Base-by-base conservation (phyloP, 2,888 invertebrate species). In the Phaonia tiefii region DNA sequence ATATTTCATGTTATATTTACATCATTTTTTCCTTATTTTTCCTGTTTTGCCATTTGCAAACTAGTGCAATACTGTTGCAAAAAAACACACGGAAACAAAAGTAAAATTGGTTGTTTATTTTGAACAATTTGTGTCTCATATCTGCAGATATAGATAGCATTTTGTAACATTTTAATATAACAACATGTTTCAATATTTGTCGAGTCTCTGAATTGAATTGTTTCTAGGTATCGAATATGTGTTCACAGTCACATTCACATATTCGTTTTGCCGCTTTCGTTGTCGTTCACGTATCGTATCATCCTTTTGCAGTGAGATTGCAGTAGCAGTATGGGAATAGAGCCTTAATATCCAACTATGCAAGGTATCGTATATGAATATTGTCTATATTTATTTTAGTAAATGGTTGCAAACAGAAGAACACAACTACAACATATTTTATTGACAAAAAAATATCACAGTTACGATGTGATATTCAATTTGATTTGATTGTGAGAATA, bases 381-480 rank as follows among this genome's bases (percentile, higher is more conserved):
- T 78, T 78, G 75, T 78, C 75, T 78, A 69, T 81, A 81, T 81
- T 75, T 81, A 72, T 75, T 81, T 81, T 78, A 78, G 67, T 63
- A 78, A 72, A 75, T 81, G 56, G 42, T 42, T 63, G 42, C 63
- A 63, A 63, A 63, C 60, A 39, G 2, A 42, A 37, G 2, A 60
- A 60, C 20, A 31, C 58, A 58, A 10, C 31, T 8, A 44, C 31
- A 25, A 13, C 54, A 22, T 11, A 54, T 5, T 31, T 31, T 3
- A 31, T 15, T 2, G 8, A 26, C 31, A 39, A 51, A 17, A 20
- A 20, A 15, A 15, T n/a, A n/a, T 7, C 20, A 75, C 58, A 80
- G 86, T 85, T 76, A 84, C 85, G 85, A 84, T 86, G 72, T 75
- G 84, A 88, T 88, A 87, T 88, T 88, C 88, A 88, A 88, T 88